These are phyloP conservation scores for Incurvaria masculella DNA, from an alignment of 2,888 invertebrate species.

Conservation along the genomic window DNA sequence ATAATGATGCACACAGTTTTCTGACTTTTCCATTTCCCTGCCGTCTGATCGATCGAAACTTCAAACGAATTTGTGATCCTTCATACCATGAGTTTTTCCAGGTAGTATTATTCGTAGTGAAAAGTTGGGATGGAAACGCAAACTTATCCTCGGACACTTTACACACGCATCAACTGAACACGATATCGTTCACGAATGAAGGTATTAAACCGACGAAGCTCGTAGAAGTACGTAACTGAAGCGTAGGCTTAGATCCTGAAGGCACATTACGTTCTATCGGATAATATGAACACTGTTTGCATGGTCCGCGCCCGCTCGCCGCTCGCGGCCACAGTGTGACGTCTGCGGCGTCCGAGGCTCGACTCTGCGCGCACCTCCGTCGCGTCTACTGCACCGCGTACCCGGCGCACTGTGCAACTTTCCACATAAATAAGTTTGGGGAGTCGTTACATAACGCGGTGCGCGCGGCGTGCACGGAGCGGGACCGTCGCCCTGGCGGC, in stretches of 20 bases:
- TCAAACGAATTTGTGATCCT: no score
- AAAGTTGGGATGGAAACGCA: no score
- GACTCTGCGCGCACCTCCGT: no score
- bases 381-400: slow-evolving; percentile 16
- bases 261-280: not conserved
- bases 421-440: slow-evolving; percentile 51
- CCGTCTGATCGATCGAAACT: no score
- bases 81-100: no score
- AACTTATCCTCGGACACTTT: no score
- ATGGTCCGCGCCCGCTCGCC: not conserved
- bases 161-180: no score
- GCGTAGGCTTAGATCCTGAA: not conserved
- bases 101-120: no score
- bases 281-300: not conserved
- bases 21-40: no score
- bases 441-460: slow-evolving; percentile 46
- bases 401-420: slow-evolving; percentile 39
- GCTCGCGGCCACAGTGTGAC: not conserved
- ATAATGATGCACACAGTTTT: no score
- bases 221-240: not conserved
- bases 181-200: no score
- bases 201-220: not conserved
- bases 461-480: slow-evolving; percentile 37
- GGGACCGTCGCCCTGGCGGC: slow-evolving; percentile 50
- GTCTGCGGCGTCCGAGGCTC: not conserved